Conservation (phyloP, 1,140 invertebrate species). For the Drosophila arizonae region DNA sequence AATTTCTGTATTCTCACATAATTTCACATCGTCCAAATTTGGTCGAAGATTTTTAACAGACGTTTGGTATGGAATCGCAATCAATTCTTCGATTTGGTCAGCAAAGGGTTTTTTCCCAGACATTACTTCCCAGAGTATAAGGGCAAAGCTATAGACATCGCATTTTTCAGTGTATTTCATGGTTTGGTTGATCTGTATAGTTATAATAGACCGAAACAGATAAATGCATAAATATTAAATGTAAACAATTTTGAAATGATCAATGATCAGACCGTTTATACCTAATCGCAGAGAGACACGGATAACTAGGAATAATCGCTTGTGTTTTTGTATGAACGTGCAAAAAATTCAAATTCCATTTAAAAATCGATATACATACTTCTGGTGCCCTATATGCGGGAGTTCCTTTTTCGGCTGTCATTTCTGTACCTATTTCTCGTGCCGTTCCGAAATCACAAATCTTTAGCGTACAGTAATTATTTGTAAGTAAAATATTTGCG, state of each 20-base stretch:
- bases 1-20: too few species aligned
- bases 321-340: too few species aligned
- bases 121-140: slow-evolving; percentile 47
- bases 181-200: background rate
- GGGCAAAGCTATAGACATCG: slow-evolving; percentile 51
- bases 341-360: too few species aligned
- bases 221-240: background rate
- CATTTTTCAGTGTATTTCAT: slow-evolving; percentile 30
- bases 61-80: background rate
- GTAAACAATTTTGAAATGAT: too few species aligned
- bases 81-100: too few species aligned
- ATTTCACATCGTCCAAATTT: background rate
- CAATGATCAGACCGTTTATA: too few species aligned
- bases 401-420: background rate
- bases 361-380: background rate
- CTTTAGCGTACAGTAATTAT: background rate
- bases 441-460: slow-evolving; percentile 14
- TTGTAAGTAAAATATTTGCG: background rate
- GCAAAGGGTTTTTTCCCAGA: slow-evolving; percentile 8
- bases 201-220: background rate
- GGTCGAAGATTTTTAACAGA: background rate
- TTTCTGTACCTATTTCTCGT: background rate
- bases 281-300: too few species aligned
- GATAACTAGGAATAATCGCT: too few species aligned
- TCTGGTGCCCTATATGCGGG: slow-evolving; percentile 20